A percentile compares a stretch with the other conserved stretches of the same genome.
Conservation (phyloP, 2,797 vertebrate species). For the Gorsachius magnificus region DNA sequence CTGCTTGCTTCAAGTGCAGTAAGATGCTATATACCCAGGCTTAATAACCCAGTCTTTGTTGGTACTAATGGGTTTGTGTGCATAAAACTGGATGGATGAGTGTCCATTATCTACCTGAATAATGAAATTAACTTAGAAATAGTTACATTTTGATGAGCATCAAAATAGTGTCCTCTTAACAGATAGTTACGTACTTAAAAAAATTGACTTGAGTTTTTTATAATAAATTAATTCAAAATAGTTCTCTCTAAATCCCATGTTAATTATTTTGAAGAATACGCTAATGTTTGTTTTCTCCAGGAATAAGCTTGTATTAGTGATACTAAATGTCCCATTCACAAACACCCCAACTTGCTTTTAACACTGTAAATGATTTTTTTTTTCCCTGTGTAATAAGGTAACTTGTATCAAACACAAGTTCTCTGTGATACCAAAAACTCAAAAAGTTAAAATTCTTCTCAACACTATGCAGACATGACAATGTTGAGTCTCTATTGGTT, state of each 20-base stretch:
- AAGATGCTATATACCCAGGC: neutral
- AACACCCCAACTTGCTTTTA: neutral
- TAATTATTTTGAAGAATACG: neutral
- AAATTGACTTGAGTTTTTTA: neutral
- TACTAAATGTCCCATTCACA: neutral
- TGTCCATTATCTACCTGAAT: neutral
- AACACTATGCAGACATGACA: neutral
- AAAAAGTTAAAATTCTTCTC: slow-evolving; percentile 6
- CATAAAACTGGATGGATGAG: neutral
- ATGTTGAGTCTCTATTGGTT: neutral
- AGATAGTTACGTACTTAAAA: neutral
- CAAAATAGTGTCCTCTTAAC: neutral
- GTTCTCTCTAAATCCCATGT: neutral
- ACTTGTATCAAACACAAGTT: neutral
- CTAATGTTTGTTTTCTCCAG: neutral
- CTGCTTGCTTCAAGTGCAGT: neutral
- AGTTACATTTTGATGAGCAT: neutral
- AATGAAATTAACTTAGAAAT: neutral
- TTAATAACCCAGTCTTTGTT: neutral
- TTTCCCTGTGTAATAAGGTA: neutral
- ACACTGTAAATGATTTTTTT: neutral
- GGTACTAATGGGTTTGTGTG: neutral
- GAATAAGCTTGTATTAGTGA: neutral
- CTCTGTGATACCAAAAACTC: neutral
- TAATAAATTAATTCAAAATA: neutral